phyloP scores from a whole-genome alignment of 2,113 vertebrate species.

The Mystacornis crossleyi region DNA sequence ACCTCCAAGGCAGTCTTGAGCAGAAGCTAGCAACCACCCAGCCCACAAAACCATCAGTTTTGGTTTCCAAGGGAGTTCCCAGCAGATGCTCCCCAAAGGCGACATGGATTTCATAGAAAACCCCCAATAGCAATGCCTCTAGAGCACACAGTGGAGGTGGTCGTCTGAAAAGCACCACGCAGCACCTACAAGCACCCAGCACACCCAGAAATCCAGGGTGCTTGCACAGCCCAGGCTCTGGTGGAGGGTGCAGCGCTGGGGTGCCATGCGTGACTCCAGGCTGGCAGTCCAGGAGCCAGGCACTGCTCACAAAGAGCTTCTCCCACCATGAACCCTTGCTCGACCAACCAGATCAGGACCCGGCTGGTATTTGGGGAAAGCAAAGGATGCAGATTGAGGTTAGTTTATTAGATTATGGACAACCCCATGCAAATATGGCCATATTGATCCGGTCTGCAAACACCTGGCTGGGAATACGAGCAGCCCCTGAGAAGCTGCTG shows the following conservation, averaged over 20 bases:
- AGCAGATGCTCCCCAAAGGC: neutral
- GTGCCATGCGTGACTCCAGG: accelerated
- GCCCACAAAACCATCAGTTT: neutral
- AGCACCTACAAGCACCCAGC: neutral
- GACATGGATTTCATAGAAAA: accelerated
- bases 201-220: neutral
- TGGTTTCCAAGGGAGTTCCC: neutral
- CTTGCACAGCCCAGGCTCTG: accelerated
- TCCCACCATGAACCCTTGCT: accelerated
- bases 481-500: conserved; percentile 63
- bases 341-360: accelerated
- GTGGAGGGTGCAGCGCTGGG: neutral
- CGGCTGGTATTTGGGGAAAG: neutral
- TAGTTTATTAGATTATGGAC: conserved; percentile 59
- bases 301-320: neutral
- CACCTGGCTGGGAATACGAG: conserved; percentile 69
- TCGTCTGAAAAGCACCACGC: accelerated
- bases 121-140: accelerated
- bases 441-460: conserved; percentile 65
- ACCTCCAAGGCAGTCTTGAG: neutral
- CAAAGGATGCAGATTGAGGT: neutral
- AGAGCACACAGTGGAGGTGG: neutral
- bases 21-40: neutral
- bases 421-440: conserved; percentile 60
- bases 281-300: neutral